Percentiles rank a stretch among this genome's conserved stretches.
Evolutionary conservation across 2,797 vertebrate genomes (phyloP).

Genomic region (Chromis chromis): DNA sequence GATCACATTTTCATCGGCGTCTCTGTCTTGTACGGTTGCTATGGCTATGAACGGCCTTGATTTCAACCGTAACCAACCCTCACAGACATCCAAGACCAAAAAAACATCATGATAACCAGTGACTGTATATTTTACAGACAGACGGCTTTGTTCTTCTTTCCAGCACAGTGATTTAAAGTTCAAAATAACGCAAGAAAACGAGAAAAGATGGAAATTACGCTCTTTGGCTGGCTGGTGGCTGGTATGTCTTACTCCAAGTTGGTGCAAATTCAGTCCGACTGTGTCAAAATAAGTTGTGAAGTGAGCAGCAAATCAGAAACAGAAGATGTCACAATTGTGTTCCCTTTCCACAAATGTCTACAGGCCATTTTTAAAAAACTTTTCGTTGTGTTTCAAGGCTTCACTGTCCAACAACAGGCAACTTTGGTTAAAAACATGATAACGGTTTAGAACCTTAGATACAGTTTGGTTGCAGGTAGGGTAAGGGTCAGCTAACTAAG

Average conservation of each 20-base stretch:
- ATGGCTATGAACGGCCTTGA: slow-evolving; percentile 48
- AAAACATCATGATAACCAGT: slow-evolving; percentile 58
- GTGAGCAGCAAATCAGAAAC: slow-evolving; percentile 5
- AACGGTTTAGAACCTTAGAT: background rate
- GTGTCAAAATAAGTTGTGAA: slow-evolving; percentile 27
- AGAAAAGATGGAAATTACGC: slow-evolving; percentile 52
- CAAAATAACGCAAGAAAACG: slow-evolving; percentile 43
- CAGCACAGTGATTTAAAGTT: slow-evolving; percentile 49
- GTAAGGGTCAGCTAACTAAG: background rate
- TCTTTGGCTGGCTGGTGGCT: background rate
- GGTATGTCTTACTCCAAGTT: slow-evolving; percentile 40
- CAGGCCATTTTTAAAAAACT: background rate
- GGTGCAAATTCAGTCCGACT: slow-evolving; percentile 11
- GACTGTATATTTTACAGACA: slow-evolving; percentile 56
- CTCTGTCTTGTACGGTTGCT: slow-evolving; percentile 66
- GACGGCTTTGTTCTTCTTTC: slow-evolving; percentile 48
- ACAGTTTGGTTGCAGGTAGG: slow-evolving; percentile 1
- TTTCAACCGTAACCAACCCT: slow-evolving; percentile 58
- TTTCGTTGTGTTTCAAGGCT: slow-evolving; percentile 7
- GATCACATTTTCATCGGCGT: slow-evolving; percentile 51
- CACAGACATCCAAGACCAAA: slow-evolving; percentile 36
- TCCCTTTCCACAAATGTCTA: background rate
- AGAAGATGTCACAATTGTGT: slow-evolving; percentile 2
- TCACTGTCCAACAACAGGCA: slow-evolving; percentile 20
- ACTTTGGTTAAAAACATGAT: slow-evolving; percentile 8